Conservation (phyloP, 2,888 invertebrate genomes). For the Erebia epiphron region DNA sequence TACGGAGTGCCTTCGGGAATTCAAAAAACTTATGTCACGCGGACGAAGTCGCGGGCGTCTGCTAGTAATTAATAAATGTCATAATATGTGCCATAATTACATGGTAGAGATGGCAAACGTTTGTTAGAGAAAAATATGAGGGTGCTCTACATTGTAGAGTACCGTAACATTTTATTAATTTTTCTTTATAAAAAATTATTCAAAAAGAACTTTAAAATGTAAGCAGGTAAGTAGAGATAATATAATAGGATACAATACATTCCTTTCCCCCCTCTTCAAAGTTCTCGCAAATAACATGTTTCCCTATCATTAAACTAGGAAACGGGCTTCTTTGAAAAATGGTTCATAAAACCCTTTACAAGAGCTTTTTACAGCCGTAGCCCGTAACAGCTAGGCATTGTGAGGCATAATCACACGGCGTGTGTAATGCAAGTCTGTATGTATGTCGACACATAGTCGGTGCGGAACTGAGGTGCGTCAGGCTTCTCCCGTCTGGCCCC, state of each 20-base stretch:
- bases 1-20: too few relatives aligned
- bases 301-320: slow-evolving; percentile 12
- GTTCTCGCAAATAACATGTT: not conserved
- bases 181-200: too few relatives aligned
- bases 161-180: too few relatives aligned
- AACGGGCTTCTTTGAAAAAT: not conserved
- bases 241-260: slow-evolving; percentile 2
- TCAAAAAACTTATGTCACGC: too few relatives aligned
- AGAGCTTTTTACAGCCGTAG: slow-evolving; percentile 36
- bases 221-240: not conserved
- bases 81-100: too few relatives aligned
- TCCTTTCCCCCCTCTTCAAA: not conserved
- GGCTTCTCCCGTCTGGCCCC: slow-evolving; percentile 79
- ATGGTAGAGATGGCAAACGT: too few relatives aligned
- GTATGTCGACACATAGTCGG: slow-evolving; percentile 56
- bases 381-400: slow-evolving; percentile 50
- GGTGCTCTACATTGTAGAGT: not conserved
- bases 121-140: too few relatives aligned
- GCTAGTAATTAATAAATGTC: too few relatives aligned
- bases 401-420: slow-evolving; percentile 57
- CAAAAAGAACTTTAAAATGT: not conserved
- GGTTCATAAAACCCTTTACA: slow-evolving; percentile 37
- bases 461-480: slow-evolving; percentile 77
- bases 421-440: slow-evolving; percentile 55
- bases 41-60: too few relatives aligned